Evolutionary conservation across 2,888 invertebrate species (phyloP).

Genomic region (Caenorhabditis zanzibari): DNA sequence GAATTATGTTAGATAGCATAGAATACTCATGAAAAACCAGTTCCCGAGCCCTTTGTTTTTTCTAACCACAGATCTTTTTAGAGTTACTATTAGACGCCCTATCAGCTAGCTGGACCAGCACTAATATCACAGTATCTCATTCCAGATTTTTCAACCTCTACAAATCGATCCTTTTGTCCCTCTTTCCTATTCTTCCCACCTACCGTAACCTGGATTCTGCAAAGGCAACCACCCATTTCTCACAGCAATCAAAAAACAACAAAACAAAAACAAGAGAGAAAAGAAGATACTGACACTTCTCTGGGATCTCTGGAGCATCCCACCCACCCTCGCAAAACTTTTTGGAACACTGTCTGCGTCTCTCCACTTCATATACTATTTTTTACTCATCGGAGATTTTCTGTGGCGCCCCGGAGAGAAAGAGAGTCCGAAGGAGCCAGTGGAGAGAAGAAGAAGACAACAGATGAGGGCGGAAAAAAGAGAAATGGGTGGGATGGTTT

Average conservation of each 20-base stretch:
- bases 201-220: not conserved
- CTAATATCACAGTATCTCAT: too few species aligned
- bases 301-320: constrained; percentile 9
- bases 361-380: constrained; percentile 11
- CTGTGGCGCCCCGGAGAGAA: too few species aligned
- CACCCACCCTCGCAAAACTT: constrained; percentile 49
- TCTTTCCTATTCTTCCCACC: not conserved
- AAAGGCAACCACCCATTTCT: not conserved
- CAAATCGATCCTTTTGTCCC: too few species aligned
- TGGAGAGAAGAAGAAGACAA: constrained; percentile 31
- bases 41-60: too few species aligned
- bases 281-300: constrained; percentile 12
- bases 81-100: too few species aligned
- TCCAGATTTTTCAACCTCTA: too few species aligned
- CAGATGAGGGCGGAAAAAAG: constrained; percentile 50
- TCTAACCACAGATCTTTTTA: too few species aligned
- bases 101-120: too few species aligned
- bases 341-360: constrained; percentile 46
- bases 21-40: too few species aligned
- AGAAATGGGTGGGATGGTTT: constrained; percentile 41
- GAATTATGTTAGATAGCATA: too few species aligned
- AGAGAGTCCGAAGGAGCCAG: too few species aligned
- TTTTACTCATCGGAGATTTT: constrained; percentile 36
- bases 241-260: constrained; percentile 4
- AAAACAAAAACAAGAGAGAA: constrained; percentile 27